These are phyloP conservation scores for Pteria penguin DNA, from an alignment of 2,888 invertebrate species.

Conservation along the genomic window DNA sequence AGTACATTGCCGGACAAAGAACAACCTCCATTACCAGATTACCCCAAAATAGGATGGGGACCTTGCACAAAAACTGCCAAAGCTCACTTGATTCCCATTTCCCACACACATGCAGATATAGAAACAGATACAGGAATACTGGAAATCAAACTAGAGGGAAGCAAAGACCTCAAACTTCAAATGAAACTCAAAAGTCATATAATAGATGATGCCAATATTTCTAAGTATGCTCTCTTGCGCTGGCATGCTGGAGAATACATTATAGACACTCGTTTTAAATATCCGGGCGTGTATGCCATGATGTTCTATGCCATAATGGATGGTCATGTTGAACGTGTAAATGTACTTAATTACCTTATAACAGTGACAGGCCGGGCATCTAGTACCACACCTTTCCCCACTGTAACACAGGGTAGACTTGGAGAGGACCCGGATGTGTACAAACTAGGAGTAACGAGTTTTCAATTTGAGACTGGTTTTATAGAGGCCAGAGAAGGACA, in stretches of 20 bases:
- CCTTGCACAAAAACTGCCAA: conserved; percentile 57
- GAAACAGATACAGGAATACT: conserved; percentile 64
- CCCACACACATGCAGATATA: conserved; percentile 64
- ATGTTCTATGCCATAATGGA: conserved; percentile 65
- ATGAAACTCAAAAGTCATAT: conserved; percentile 63
- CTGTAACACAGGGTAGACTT: conserved; percentile 54
- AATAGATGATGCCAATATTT: conserved; percentile 60
- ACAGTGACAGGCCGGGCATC: conserved; percentile 17
- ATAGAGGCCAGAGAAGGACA: conserved; percentile 60
- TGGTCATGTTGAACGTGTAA: conserved; percentile 53
- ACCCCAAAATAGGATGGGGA: conserved; percentile 73
- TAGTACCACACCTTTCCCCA: conserved; percentile 56
- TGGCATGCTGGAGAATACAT: conserved; percentile 59
- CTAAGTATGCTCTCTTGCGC: conserved; percentile 59
- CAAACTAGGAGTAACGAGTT: conserved; percentile 55
- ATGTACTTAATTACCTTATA: conserved; percentile 73
- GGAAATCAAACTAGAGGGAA: conserved; percentile 62
- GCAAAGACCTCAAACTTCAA: conserved; percentile 53
- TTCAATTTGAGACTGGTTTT: conserved; percentile 51
- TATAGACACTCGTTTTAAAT: conserved; percentile 66
- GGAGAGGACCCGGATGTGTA: conserved; percentile 53
- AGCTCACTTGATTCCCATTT: conserved; percentile 57
- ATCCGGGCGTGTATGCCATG: conserved; percentile 65
- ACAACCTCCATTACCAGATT: conserved; percentile 67
- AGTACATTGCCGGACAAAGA: conserved; percentile 55